Conservation (phyloP, 2,888 invertebrate genomes). For the Miltochrista miniata region DNA sequence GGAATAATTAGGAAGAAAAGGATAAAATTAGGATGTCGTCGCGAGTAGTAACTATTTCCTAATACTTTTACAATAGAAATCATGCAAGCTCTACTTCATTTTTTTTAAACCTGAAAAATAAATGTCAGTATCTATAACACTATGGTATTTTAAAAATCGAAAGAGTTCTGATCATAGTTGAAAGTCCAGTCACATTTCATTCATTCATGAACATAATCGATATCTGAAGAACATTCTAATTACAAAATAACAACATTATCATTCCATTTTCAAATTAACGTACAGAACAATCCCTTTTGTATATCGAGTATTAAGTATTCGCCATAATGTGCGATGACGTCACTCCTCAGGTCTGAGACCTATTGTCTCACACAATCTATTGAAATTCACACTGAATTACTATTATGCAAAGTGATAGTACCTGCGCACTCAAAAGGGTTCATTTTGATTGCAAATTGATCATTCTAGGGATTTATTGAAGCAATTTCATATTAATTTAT, state of each 20-base stretch:
- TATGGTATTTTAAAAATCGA: no score
- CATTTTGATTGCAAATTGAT: slow-evolving; percentile 70
- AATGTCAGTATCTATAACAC: no score
- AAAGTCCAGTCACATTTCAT: no score
- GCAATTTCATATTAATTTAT: slow-evolving; percentile 36
- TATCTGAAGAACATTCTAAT: not conserved
- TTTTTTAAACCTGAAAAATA: no score
- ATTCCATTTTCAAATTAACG: slow-evolving; percentile 34
- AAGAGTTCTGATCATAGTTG: no score
- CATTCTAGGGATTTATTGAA: slow-evolving; percentile 47
- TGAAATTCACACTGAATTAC: slow-evolving; percentile 30
- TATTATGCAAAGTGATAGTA: slow-evolving; percentile 38
- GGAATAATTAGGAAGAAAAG: no score
- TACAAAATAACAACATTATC: slow-evolving; percentile 4
- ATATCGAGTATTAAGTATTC: slow-evolving; percentile 14
- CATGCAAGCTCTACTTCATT: no score
- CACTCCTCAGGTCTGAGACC: slow-evolving; percentile 18
- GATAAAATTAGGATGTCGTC: no score
- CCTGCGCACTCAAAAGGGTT: slow-evolving; percentile 40
- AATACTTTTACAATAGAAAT: no score
- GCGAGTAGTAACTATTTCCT: no score
- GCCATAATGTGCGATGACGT: slow-evolving; percentile 30
- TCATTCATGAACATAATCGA: no score
- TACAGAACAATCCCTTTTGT: slow-evolving; percentile 29
- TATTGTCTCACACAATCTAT: slow-evolving; percentile 36